Conservation (phyloP, 2,113 vertebrate genomes). For the Hydrochoerus hydrochaeris region DNA sequence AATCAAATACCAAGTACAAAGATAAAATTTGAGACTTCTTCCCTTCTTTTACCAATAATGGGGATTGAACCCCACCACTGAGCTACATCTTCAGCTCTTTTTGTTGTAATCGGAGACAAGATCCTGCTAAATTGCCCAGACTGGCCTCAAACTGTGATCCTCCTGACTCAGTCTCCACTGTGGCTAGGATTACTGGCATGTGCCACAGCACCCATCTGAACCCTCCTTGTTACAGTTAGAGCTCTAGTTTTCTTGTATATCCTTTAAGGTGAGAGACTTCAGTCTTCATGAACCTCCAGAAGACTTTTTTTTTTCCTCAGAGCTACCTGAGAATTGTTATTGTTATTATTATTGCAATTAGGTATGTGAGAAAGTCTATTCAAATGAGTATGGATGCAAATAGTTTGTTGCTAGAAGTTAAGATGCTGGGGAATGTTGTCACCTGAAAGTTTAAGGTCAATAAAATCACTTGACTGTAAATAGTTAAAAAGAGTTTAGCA, state of each 20-base stretch:
- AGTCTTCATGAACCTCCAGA: neutral
- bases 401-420: neutral
- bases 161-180: neutral
- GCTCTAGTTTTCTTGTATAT: neutral
- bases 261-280: neutral
- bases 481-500: neutral
- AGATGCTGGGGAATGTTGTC: neutral
- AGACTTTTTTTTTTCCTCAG: neutral
- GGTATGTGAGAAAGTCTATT: neutral
- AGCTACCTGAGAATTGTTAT: neutral
- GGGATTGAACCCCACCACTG: neutral
- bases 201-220: too few relatives aligned
- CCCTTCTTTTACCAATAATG: too few relatives aligned
- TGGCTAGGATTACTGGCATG: neutral
- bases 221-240: neutral
- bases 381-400: slow-evolving; percentile 19
- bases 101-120: neutral
- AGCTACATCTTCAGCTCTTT: neutral
- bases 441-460: slow-evolving; percentile 1
- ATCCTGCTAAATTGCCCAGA: neutral
- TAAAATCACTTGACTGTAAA: neutral
- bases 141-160: neutral
- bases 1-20: neutral
- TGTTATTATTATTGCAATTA: neutral
- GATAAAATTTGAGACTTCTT: neutral